phyloP scores from a whole-genome alignment of 2,797 vertebrate species.

The Crocidura indochinensis region DNA sequence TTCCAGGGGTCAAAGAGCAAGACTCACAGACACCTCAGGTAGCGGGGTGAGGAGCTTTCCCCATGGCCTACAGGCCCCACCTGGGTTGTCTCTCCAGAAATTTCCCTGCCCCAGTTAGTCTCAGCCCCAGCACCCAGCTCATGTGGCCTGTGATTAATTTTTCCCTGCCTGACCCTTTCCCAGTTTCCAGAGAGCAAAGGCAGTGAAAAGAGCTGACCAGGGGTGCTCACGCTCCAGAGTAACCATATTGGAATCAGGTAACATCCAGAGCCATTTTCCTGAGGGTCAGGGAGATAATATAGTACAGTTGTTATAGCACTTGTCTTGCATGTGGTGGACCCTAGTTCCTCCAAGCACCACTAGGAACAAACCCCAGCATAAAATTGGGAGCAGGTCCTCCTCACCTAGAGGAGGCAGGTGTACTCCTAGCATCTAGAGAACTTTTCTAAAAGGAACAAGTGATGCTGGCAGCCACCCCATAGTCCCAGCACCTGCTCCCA shows the following conservation, averaged over 20 bases:
- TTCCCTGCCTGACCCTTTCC: neutral
- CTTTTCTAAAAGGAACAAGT: neutral
- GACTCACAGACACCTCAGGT: neutral
- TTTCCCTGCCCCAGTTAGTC: slow-evolving; percentile 4
- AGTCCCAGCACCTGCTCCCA: neutral
- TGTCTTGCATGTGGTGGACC: no score
- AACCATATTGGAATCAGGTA: neutral
- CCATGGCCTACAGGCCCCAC: neutral
- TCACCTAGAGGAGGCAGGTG: neutral
- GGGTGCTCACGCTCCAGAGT: neutral
- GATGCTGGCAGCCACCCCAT: neutral
- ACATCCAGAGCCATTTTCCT: slow-evolving; percentile 7
- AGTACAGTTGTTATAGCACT: no score
- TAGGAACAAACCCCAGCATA: no score
- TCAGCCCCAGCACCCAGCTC: slow-evolving; percentile 44
- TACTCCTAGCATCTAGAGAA: neutral
- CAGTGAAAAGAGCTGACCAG: neutral
- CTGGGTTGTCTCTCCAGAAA: neutral
- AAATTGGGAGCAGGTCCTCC: no score
- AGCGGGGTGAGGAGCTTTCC: neutral
- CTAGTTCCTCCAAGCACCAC: no score
- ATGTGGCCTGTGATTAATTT: neutral
- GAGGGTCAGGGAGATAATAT: neutral
- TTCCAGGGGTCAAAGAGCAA: neutral
- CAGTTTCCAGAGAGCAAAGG: slow-evolving; percentile 41